phyloP scores from a whole-genome alignment of 2,888 invertebrate species.

The Terebella lapidaria region DNA sequence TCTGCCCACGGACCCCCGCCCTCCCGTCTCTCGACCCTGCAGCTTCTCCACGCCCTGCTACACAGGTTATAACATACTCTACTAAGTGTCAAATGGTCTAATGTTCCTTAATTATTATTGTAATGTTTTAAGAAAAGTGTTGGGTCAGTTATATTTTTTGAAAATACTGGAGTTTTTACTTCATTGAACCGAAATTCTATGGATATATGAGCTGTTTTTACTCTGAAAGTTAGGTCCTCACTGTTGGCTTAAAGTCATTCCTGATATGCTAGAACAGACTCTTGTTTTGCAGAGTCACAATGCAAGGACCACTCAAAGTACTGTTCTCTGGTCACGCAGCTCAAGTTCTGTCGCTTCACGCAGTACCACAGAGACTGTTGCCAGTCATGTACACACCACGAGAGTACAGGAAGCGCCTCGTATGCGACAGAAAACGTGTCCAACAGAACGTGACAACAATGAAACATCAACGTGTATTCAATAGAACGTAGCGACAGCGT shows the following conservation, averaged over 20 bases:
- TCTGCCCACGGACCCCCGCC: background rate
- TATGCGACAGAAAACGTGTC: no score
- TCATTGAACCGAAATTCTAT: no score
- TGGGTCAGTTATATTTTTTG: background rate
- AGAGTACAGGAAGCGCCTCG: no score
- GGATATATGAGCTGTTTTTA: no score
- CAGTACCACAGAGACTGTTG: slow-evolving; percentile 84
- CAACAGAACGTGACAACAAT: no score
- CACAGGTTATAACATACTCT: background rate
- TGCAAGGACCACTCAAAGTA: slow-evolving; percentile 63
- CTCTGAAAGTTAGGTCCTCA: no score
- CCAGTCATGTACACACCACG: slow-evolving; percentile 62
- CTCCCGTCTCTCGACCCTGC: background rate
- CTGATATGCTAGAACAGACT: no score
- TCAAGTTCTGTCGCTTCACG: slow-evolving; percentile 81
- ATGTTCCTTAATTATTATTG: background rate
- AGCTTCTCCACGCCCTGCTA: background rate
- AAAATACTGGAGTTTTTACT: no score
- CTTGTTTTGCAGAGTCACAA: no score
- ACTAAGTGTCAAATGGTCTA: background rate
- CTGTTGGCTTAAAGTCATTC: no score
- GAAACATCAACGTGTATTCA: no score
- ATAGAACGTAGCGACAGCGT: no score
- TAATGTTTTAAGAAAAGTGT: background rate
- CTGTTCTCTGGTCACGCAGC: slow-evolving; percentile 78